Conservation (phyloP, 2,888 invertebrate genomes). For the Crematogaster levior region DNA sequence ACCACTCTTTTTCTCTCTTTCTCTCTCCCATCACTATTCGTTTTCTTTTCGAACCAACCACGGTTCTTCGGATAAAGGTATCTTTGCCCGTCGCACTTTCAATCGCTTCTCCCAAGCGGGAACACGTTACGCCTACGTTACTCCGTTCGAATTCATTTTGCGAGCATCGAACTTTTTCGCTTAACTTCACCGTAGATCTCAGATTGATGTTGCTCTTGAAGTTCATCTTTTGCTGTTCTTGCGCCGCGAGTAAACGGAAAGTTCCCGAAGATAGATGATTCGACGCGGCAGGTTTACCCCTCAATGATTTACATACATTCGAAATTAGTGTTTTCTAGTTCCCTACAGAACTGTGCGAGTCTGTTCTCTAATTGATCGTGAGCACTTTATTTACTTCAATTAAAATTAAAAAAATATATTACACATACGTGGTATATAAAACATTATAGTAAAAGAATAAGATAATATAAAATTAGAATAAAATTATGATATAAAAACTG, state of each 20-base stretch:
- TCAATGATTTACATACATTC: conserved; percentile 35
- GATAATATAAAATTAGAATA: not conserved
- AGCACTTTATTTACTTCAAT: not conserved
- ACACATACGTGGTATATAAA: not conserved
- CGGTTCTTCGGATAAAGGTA: conserved; percentile 50
- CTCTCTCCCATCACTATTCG: conserved; percentile 41
- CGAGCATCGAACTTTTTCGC: conserved; percentile 49
- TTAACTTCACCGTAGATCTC: conserved; percentile 37
- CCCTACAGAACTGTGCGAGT: not conserved
- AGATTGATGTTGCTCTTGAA: conserved; percentile 40
- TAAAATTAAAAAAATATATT: not conserved
- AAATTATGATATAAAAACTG: not conserved
- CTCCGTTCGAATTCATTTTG: conserved; percentile 50
- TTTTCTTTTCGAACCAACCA: conserved; percentile 55
- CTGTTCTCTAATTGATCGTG: not conserved
- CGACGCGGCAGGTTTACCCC: conserved; percentile 7
- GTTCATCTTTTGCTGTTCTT: conserved; percentile 36
- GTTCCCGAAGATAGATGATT: conserved; percentile 35
- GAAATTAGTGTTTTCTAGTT: conserved; percentile 26
- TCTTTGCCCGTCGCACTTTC: not conserved
- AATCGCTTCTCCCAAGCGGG: conserved; percentile 54
- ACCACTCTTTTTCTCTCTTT: not conserved
- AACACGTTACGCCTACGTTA: conserved; percentile 67
- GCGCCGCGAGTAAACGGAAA: conserved; percentile 35
- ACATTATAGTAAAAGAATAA: not conserved